Conservation (phyloP, 2,113 vertebrate genomes). For the Hiodon tergisus region DNA sequence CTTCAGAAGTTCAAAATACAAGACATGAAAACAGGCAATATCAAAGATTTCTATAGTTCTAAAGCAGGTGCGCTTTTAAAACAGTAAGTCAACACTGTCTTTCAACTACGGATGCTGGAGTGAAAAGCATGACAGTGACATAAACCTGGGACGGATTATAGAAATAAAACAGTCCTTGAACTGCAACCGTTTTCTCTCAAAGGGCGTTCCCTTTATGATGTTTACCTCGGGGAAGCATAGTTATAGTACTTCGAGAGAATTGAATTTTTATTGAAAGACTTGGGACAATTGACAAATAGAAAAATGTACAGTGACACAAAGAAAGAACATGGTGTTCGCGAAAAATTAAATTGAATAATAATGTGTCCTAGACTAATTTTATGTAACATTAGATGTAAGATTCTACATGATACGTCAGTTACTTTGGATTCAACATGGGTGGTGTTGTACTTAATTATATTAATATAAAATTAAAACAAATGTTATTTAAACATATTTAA, state of each 20-base stretch:
- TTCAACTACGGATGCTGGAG: neutral
- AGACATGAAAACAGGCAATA: conserved; percentile 21
- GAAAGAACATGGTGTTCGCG: neutral
- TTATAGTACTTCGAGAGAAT: conserved; percentile 14
- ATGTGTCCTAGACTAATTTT: too few species aligned
- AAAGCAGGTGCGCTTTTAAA: conserved; percentile 28
- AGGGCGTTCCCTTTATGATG: conserved; percentile 26
- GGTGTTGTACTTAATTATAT: too few species aligned
- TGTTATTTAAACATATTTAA: too few species aligned
- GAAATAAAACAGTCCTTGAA: conserved; percentile 17
- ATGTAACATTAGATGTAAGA: too few species aligned
- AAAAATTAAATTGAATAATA: neutral
- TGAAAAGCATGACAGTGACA: conserved; percentile 18
- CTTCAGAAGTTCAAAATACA: conserved; percentile 19
- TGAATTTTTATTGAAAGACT: conserved; percentile 19
- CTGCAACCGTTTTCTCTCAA: conserved; percentile 8
- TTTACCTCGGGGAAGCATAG: conserved; percentile 10
- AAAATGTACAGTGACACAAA: conserved; percentile 20
- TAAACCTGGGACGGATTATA: conserved; percentile 21
- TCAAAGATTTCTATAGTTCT: conserved; percentile 9
- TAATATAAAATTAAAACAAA: too few species aligned
- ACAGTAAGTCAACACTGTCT: conserved; percentile 17
- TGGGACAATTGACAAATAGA: conserved; percentile 8
- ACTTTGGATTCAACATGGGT: too few species aligned
- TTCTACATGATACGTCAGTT: too few species aligned